Evolutionary conservation across 2,888 invertebrate species (phyloP).

Genomic region (Drosophila rubida): DNA sequence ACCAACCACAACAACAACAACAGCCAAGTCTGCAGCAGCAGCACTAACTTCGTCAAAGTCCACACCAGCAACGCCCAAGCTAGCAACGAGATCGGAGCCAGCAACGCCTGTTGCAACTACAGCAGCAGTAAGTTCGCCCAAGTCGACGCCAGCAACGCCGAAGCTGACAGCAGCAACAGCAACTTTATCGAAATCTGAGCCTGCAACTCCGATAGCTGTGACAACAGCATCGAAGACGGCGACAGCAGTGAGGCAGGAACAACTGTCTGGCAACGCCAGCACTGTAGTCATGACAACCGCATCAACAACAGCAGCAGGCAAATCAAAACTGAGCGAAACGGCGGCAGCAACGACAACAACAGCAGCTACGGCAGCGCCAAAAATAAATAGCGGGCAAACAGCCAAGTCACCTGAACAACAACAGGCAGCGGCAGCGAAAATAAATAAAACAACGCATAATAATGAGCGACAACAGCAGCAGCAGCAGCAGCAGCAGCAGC

Average conservation of each 20-base stretch:
- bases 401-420: slow-evolving; percentile 84
- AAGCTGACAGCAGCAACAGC: slow-evolving; percentile 8
- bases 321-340: slow-evolving; percentile 19
- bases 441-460: slow-evolving; percentile 69
- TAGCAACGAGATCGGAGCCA: slow-evolving; percentile 13
- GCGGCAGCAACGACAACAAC: slow-evolving; percentile 48
- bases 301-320: slow-evolving; percentile 39
- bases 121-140: background rate
- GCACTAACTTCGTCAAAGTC: slow-evolving; percentile 12
- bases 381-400: slow-evolving; percentile 83
- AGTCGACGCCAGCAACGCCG: background rate
- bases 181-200: no score
- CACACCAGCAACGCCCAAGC: slow-evolving; percentile 16
- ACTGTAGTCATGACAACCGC: slow-evolving; percentile 45
- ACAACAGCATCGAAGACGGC: slow-evolving; percentile 42
- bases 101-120: slow-evolving; percentile 13
- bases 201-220: no score
- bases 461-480: slow-evolving; percentile 51
- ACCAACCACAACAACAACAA: slow-evolving; percentile 40
- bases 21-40: slow-evolving; percentile 35
- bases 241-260: slow-evolving; percentile 8
- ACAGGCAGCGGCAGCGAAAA: slow-evolving; percentile 66
- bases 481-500: slow-evolving; percentile 38
- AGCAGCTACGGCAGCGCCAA: slow-evolving; percentile 72
- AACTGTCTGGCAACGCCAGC: slow-evolving; percentile 46